These are phyloP conservation scores for Tokudaia tokunoshimensis DNA, from an alignment of 2,797 vertebrate genomes.

Conservation along the genomic window DNA sequence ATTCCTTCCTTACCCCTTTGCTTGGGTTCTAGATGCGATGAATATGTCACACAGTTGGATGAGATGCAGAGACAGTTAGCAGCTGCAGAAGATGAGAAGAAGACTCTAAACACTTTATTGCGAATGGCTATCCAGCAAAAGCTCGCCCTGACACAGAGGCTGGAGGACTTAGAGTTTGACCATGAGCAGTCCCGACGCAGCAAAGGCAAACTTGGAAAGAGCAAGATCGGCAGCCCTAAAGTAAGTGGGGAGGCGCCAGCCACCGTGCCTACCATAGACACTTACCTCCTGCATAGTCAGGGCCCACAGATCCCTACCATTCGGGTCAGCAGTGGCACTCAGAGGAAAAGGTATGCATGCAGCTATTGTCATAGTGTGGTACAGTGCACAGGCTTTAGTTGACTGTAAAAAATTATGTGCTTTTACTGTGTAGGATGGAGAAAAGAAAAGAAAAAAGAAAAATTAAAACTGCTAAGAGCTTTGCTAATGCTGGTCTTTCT, in stretches of 20 bases:
- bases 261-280: conserved; percentile 91
- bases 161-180: conserved; percentile 99
- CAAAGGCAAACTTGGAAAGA: conserved; percentile 95
- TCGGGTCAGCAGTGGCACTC: conserved; percentile 91
- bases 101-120: conserved; percentile 98
- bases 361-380: conserved; percentile 88
- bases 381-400: conserved; percentile 87
- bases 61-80: conserved; percentile 99
- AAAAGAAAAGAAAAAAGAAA: conserved; percentile 70
- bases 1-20: conserved; percentile 30
- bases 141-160: conserved; percentile 96
- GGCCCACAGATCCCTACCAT: conserved; percentile 92
- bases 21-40: conserved; percentile 93
- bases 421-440: conserved; percentile 73
- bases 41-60: conserved; percentile 97
- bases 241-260: conserved; percentile 94
- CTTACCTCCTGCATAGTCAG: conserved; percentile 92
- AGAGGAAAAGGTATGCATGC: conserved; percentile 93
- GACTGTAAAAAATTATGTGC: conserved; percentile 83
- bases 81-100: conserved; percentile 99
- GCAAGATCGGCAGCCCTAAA: conserved; percentile 97
- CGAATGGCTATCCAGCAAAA: conserved; percentile 99
- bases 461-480: conserved; percentile 37
- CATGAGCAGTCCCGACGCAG: conserved; percentile 96
- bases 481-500: conserved; percentile 50